Evolutionary conservation across 2,888 invertebrate genomes (phyloP).

Genomic region (Tinea pellionella): DNA sequence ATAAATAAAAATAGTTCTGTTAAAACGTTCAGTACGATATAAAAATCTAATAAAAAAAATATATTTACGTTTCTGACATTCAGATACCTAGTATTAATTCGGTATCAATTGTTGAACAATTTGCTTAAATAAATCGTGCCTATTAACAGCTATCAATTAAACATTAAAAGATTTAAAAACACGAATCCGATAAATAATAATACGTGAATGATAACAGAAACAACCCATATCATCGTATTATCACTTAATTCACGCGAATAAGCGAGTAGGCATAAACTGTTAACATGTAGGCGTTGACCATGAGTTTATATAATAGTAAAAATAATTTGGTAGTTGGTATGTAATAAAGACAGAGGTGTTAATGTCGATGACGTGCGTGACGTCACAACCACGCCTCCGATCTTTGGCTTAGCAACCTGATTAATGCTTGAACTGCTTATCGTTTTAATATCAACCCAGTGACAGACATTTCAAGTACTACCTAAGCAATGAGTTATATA

Average conservation of each 20-base stretch:
- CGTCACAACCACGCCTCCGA: conserved; percentile 56
- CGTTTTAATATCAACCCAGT: neutral
- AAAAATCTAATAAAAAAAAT: no score
- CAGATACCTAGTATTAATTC: no score
- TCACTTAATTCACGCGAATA: neutral
- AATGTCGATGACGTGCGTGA: conserved; percentile 19
- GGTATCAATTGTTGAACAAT: no score
- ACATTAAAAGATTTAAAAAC: neutral
- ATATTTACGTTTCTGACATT: no score
- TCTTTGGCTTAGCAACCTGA: conserved; percentile 29
- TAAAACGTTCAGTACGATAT: neutral
- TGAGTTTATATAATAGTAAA: neutral
- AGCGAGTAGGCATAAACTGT: neutral
- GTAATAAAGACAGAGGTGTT: neutral
- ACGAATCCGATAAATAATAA: neutral
- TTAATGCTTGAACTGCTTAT: neutral
- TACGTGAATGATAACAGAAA: neutral
- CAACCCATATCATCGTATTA: neutral
- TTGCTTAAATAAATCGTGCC: neutral
- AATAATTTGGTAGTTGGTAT: neutral
- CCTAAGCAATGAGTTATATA: no score
- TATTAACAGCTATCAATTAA: neutral
- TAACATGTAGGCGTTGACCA: neutral
- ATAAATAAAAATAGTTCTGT: neutral
- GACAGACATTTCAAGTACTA: no score